Evolutionary conservation across 1,140 invertebrate species (phyloP).

Genomic region (Papilio helenus): DNA sequence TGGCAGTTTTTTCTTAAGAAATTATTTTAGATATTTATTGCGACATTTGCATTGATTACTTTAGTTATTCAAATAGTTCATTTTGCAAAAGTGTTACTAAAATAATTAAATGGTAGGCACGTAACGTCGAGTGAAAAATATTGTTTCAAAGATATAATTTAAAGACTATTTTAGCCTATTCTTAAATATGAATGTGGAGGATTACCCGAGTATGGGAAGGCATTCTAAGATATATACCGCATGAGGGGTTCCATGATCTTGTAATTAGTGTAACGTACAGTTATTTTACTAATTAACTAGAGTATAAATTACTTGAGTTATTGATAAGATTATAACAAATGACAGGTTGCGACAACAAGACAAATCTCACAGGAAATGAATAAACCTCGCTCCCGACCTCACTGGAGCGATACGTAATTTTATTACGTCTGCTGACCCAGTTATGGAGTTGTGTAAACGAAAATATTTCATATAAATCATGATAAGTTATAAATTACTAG

Average conservation of each 20-base stretch:
- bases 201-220: too few relatives aligned
- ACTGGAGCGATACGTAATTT: conserved; percentile 4
- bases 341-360: not conserved
- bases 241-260: not conserved
- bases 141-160: not conserved
- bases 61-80: too few relatives aligned
- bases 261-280: too few relatives aligned
- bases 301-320: not conserved
- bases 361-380: not conserved
- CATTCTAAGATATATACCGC: not conserved
- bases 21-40: too few relatives aligned
- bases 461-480: not conserved
- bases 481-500: not conserved
- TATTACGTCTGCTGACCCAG: conserved; percentile 17
- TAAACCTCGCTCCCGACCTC: not conserved
- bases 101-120: not conserved
- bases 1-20: too few relatives aligned
- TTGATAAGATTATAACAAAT: not conserved
- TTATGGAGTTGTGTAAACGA: not conserved
- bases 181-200: too few relatives aligned
- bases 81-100: too few relatives aligned
- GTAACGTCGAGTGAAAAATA: not conserved
- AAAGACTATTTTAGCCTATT: not conserved
- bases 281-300: too few relatives aligned
- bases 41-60: too few relatives aligned